These are phyloP conservation scores for Lophotriccus pileatus DNA, from an alignment of 2,797 vertebrate species.

Conservation along the genomic window DNA sequence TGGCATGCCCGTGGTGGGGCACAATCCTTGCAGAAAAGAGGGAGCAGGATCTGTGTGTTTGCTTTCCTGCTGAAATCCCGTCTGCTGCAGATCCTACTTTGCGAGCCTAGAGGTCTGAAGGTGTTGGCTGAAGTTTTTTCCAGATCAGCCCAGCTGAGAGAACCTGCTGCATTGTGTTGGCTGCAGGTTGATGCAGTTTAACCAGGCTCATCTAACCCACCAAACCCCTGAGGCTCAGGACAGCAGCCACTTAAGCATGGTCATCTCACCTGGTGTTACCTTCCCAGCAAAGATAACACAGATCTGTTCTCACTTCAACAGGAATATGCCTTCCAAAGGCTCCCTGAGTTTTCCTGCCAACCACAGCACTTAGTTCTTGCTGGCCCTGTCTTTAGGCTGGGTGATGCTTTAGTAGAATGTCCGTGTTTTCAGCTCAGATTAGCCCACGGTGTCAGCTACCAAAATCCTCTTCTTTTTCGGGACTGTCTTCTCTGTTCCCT, in stretches of 20 bases:
- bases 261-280: background rate
- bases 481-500: background rate
- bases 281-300: background rate
- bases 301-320: background rate
- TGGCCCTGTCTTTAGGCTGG: background rate
- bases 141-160: background rate
- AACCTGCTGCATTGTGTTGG: background rate
- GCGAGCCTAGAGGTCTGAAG: background rate
- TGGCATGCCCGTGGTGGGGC: fast-evolving
- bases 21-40: background rate
- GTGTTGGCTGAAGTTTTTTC: background rate
- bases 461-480: background rate
- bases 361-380: background rate
- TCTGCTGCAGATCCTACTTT: background rate
- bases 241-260: background rate
- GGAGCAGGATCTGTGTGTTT: background rate
- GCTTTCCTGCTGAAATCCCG: background rate
- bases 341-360: background rate
- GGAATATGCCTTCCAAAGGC: background rate
- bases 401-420: background rate
- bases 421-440: background rate
- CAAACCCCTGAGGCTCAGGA: background rate
- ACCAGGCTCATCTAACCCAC: background rate
- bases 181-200: background rate
- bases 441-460: background rate